Base-by-base conservation (phyloP, 1,140 invertebrate species). In the Calliopsis andreniformis region DNA sequence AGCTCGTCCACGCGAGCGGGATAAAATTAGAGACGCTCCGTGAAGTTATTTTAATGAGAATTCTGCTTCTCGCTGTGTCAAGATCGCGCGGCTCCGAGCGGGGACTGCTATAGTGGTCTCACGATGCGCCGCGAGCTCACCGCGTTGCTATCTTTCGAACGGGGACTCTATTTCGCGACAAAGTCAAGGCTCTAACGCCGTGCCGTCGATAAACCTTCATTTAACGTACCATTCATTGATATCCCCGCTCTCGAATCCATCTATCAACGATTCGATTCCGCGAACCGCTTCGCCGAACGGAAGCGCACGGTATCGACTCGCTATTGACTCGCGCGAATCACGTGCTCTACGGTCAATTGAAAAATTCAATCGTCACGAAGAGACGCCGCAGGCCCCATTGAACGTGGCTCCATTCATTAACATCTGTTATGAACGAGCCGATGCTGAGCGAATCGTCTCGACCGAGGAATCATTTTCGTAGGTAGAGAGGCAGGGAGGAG, bases 11-110 rank as follows among this genome's bases (percentile, higher is more conserved):
- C 58, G 42, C 32, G 32, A 20, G 43, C 51, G 23, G 20, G 51
- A 45, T 55, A 67, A 75, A 75, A 75, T 75, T 75, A 75, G 71
- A 75, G 62, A 12, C 62, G 39, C 71, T 58, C 63, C 51, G 71
- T 75, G 39, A 67, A 75, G 71, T 75, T 75, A 75, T 75, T 75
- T 75, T 75, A 75, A 75, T 56, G 71, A 67, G 62, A 75, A 75
- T 75, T 67, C 71, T 67, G 53, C 30, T 62, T 43, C 69, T 35
- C 63, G 62, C 42, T 58, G 71, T 75, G 71, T 75, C 71, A 75
- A 75, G 71, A 75, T 75, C 71, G 71, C 42, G 51, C 71, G 45
- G 45, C 56, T 75, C 71, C 39, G 47, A 32, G 45, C 43, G 43
- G 23, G 16, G 61, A 6, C 8, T 47, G 25, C 42, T 63, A 63